phyloP scores from a whole-genome alignment of 2,797 vertebrate species.

The Staurois parvus region DNA sequence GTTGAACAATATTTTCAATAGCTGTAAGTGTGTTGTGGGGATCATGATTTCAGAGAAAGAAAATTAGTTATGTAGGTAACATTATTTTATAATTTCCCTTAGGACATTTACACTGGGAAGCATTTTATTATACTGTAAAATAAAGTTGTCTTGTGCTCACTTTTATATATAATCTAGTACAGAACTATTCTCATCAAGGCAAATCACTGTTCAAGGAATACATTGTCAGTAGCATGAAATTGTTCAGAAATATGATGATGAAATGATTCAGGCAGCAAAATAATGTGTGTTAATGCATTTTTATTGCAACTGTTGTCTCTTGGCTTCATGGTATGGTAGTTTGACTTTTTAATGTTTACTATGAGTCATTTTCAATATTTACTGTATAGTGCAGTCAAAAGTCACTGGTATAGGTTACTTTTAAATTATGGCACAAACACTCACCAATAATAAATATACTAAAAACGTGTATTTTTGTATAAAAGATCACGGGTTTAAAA shows the following conservation, averaged over 20 bases:
- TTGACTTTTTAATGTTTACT: constrained; percentile 55
- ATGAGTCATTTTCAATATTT: constrained; percentile 2
- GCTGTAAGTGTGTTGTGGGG: constrained; percentile 76
- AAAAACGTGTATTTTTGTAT: not conserved
- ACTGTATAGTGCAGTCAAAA: constrained; percentile 8
- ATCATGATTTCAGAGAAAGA: constrained; percentile 78
- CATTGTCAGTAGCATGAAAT: constrained; percentile 78
- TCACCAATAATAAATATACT: not conserved
- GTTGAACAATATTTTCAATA: constrained; percentile 81
- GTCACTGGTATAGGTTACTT: not conserved
- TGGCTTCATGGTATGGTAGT: constrained; percentile 77
- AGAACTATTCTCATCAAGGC: constrained; percentile 70
- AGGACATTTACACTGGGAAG: constrained; percentile 72
- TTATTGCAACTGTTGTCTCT: constrained; percentile 76
- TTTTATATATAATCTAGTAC: constrained; percentile 72
- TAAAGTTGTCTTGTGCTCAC: constrained; percentile 74
- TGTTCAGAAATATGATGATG: constrained; percentile 76
- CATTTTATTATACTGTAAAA: constrained; percentile 77
- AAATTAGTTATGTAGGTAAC: constrained; percentile 81
- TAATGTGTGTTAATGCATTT: constrained; percentile 78
- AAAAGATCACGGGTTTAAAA: too few species aligned
- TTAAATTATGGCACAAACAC: not conserved
- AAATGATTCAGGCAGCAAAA: constrained; percentile 74
- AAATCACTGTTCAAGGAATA: constrained; percentile 71
- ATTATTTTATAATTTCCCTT: constrained; percentile 79